These are phyloP conservation scores for Clitarchus hookeri DNA, from an alignment of 2,888 invertebrate species.

Conservation along the genomic window DNA sequence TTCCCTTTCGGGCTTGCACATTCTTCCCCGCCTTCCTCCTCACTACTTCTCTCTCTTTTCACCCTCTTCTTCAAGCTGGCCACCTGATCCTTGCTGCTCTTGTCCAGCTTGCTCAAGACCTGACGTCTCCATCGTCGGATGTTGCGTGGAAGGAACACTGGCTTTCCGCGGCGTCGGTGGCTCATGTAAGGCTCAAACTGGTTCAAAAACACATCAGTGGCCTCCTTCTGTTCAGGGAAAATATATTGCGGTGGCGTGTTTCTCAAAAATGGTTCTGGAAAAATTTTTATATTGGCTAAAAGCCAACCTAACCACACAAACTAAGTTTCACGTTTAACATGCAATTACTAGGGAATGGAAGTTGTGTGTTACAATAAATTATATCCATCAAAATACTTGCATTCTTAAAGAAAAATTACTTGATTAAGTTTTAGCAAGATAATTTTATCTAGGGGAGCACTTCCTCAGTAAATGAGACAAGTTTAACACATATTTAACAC, in stretches of 20 bases:
- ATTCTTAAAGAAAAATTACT: no score
- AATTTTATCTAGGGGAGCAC: no score
- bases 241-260: constrained; percentile 14
- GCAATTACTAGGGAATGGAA: background rate
- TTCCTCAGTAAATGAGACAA: no score
- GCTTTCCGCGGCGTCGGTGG: constrained; percentile 55
- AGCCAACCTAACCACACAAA: constrained; percentile 2
- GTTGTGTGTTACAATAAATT: no score
- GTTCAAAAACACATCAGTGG: constrained; percentile 14
- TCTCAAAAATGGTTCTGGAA: constrained; percentile 14
- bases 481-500: no score
- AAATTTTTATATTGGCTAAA: background rate
- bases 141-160: constrained; percentile 68
- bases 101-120: background rate
- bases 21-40: background rate
- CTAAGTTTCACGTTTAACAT: background rate
- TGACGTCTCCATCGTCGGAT: constrained; percentile 56
- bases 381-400: no score
- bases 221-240: constrained; percentile 14
- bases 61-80: constrained; percentile 16
- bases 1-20: constrained; percentile 16
- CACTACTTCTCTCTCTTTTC: constrained; percentile 21
- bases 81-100: background rate
- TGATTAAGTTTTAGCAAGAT: no score
- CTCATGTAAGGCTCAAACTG: constrained; percentile 14